A percentile compares a stretch with the other conserved stretches of the same genome.
Evolutionary conservation across 1,140 invertebrate genomes (phyloP).

Genomic region (Nilaparvata lugens): DNA sequence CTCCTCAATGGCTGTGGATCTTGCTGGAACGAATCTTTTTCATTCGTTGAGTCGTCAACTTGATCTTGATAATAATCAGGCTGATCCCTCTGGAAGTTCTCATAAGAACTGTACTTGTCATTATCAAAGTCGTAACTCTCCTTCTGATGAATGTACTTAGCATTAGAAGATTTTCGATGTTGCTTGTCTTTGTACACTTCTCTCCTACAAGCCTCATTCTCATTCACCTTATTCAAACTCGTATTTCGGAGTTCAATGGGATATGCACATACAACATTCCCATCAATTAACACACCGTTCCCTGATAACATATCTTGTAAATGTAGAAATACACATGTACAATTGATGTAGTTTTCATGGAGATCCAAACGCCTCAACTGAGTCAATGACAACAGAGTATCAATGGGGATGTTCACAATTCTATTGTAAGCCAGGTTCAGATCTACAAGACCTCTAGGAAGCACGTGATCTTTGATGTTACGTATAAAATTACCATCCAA

Average conservation of each 20-base stretch:
- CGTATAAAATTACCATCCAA: constrained; percentile 23
- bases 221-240: constrained; percentile 20
- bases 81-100: constrained; percentile 7
- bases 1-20: too few relatives aligned
- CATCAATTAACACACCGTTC: constrained; percentile 20
- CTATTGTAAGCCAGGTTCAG: constrained; percentile 23
- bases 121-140: constrained; percentile 10
- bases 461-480: constrained; percentile 18
- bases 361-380: constrained; percentile 22
- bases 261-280: constrained; percentile 21
- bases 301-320: constrained; percentile 26
- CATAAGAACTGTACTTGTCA: not conserved
- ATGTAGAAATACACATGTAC: constrained; percentile 24
- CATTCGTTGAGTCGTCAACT: not conserved
- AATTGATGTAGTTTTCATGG: constrained; percentile 26
- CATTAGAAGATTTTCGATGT: not conserved
- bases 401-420: constrained; percentile 23
- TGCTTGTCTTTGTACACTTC: constrained; percentile 7
- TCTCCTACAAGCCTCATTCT: constrained; percentile 23
- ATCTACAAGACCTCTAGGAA: constrained; percentile 22
- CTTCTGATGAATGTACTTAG: constrained; percentile 5
- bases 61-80: not conserved
- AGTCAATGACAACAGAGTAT: constrained; percentile 18
- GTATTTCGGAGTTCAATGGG: constrained; percentile 20
- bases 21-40: too few relatives aligned